These are phyloP conservation scores for Odobenus rosmarus DNA, from an alignment of 2,113 vertebrate species.

Conservation along the genomic window DNA sequence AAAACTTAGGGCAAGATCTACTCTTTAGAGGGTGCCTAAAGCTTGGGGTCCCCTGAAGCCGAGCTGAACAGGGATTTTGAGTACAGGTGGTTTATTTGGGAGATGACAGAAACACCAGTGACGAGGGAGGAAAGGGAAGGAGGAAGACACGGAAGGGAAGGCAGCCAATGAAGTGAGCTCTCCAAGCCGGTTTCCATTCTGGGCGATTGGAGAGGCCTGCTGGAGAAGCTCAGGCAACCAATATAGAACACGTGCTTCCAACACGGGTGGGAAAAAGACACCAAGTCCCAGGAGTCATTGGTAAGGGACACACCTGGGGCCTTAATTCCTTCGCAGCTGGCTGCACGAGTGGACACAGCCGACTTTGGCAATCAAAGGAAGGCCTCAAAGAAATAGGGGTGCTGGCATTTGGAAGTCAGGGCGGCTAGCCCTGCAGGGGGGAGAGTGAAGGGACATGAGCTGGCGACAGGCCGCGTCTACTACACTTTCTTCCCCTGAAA, in stretches of 20 bases:
- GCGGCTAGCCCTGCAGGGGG: background rate
- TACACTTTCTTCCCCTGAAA: background rate
- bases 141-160: background rate
- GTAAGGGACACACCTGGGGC: background rate
- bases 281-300: background rate
- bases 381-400: background rate
- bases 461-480: background rate
- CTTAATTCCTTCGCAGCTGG: too few species aligned
- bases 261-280: background rate
- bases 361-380: background rate
- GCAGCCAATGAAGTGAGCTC: background rate
- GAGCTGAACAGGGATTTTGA: background rate
- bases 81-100: background rate
- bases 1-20: background rate
- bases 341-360: background rate
- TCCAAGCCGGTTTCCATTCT: background rate
- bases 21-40: background rate
- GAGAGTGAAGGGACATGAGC: background rate
- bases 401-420: background rate
- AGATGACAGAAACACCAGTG: background rate
- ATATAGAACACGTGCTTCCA: background rate
- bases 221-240: background rate
- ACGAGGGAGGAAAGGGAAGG: background rate
- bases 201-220: background rate
- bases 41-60: background rate